Percentiles rank a stretch among this genome's conserved stretches.
phyloP scores from a whole-genome alignment of 2,888 invertebrate species.

The Tachystola acroxantha region DNA sequence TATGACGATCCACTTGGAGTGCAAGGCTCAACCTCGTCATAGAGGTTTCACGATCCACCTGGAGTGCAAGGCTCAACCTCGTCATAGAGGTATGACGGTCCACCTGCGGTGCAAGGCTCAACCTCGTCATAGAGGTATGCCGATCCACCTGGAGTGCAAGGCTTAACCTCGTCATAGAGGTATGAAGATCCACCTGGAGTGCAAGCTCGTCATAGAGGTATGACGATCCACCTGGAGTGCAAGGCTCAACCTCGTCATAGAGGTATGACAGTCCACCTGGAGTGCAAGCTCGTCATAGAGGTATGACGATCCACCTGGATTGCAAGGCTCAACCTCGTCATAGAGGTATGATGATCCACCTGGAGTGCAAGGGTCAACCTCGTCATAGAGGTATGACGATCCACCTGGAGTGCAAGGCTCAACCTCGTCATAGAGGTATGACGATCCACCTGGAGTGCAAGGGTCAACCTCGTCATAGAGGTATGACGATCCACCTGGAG shows the following conservation, averaged over 20 bases:
- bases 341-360: conserved; percentile 60
- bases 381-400: conserved; percentile 70
- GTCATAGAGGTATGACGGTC: conserved; percentile 70
- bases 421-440: conserved; percentile 79
- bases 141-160: conserved; percentile 56
- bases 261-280: conserved; percentile 40
- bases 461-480: conserved; percentile 81
- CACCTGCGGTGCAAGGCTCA: conserved; percentile 68
- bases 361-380: conserved; percentile 78
- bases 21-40: conserved; percentile 80
- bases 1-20: conserved; percentile 27
- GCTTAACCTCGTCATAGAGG: conserved; percentile 81
- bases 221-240: conserved; percentile 37
- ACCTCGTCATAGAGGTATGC: conserved; percentile 78
- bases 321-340: conserved; percentile 78
- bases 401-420: conserved; percentile 65
- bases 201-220: conserved; percentile 80
- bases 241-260: conserved; percentile 79
- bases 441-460: conserved; percentile 39
- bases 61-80: conserved; percentile 76
- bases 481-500: conserved; percentile 39
- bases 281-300: conserved; percentile 79
- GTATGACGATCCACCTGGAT: conserved; percentile 34
- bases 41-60: conserved; percentile 46
- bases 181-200: conserved; percentile 42